Base-by-base conservation (phyloP, 1,140 invertebrate species). In the Listronotus oregonensis region DNA sequence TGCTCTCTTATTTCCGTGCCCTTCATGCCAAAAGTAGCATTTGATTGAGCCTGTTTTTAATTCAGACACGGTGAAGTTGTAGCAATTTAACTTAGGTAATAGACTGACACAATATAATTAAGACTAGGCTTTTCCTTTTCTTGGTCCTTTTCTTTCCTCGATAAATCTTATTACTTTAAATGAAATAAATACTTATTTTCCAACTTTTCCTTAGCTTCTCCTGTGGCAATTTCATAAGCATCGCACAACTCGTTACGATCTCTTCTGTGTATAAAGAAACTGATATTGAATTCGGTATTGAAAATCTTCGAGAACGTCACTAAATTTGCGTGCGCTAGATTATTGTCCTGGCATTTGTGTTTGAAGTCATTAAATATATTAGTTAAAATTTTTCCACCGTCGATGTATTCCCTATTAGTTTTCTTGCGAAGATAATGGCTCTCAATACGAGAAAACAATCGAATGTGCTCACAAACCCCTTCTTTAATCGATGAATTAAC, bases 11-110 rank as follows among this genome's bases (percentile, higher is more conserved):
- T 77, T 75, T 15, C 69, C 81, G 42, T 78, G 70, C 7, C 69
- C 69, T 69, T 83, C 81, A 70, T 78, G 71, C 80, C 81, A 83
- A 21, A 81, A 70, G 66, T 75, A 80, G 58, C 79, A 27, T 27
- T 27, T 5, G 1, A 5, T 27, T 27, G 5, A 27, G 21, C 69
- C 59, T 11, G 64, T 75, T 17, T 44, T 67, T 9, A 77, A 43
- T 57, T 80, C 72, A 70, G 67, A 78, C 31, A 79, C 61, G 6
- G 81, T 82, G 27, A 81, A 80, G 71, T 82, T 83, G 44, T 77
- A 79, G 12, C 74, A 64, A 54, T 73, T 72, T 17, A 83, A 54
- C 67, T 82, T 82, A n/a, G 56, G 64, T 80, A 78, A 67, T 72
- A 79, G 15, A 66, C 59, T 34, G 70, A 42, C n/a, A 75, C 70